phyloP scores from a whole-genome alignment of 2,797 vertebrate species.

The Lacerta bilineata region DNA sequence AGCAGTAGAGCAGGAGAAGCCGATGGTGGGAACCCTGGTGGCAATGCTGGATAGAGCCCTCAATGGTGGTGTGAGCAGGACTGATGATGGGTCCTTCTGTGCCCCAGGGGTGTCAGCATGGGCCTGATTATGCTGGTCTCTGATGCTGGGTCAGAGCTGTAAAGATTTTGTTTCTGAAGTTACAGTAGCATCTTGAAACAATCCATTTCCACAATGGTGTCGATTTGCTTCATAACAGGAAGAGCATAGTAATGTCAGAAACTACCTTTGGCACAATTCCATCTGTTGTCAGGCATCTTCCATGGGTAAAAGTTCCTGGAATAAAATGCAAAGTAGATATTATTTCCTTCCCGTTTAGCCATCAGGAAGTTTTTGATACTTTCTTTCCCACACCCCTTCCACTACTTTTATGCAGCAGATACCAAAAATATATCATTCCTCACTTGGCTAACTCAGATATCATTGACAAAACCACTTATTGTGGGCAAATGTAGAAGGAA shows the following conservation, averaged over 20 bases:
- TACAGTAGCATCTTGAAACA: not conserved
- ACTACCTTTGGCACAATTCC: not conserved
- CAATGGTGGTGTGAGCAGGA: no score
- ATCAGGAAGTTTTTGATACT: conserved; percentile 1
- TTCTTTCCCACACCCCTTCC: not conserved
- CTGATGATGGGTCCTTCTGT: no score
- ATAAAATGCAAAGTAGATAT: conserved; percentile 9
- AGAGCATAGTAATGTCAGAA: not conserved
- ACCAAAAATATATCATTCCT: not conserved
- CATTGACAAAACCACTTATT: not conserved
- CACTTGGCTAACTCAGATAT: not conserved
- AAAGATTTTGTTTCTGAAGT: not conserved
- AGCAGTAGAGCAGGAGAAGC: no score
- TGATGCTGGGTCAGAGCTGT: no score
- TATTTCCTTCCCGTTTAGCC: not conserved
- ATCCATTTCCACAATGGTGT: not conserved
- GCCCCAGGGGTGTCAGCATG: no score
- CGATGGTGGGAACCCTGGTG: no score
- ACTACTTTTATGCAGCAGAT: not conserved
- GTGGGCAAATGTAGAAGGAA: conserved; percentile 2
- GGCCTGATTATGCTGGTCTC: no score
- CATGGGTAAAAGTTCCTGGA: not conserved
- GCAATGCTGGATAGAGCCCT: no score
- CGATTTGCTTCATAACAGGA: not conserved
- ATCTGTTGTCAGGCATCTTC: not conserved